Percentiles rank a stretch among this genome's conserved stretches.
Evolutionary conservation across 2,888 invertebrate genomes (phyloP).

Genomic region (Chromoteleia sp.): DNA sequence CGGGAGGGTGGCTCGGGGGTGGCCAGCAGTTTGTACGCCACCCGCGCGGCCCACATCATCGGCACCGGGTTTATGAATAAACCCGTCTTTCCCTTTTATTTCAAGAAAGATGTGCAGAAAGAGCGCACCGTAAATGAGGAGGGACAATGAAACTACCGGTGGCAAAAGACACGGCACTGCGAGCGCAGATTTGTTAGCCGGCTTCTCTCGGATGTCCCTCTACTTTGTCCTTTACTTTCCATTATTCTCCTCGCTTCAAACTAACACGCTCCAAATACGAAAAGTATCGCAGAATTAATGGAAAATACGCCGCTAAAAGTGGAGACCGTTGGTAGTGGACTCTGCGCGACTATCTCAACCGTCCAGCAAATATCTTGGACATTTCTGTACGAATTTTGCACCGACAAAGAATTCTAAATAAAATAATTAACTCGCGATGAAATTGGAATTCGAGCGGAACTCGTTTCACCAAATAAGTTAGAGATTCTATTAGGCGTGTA

Average conservation of each 20-base stretch:
- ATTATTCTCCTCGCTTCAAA: constrained; percentile 17
- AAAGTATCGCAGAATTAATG: constrained; percentile 21
- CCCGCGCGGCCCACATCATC: constrained; percentile 47
- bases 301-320: background rate
- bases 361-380: no score
- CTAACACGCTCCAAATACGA: constrained; percentile 38
- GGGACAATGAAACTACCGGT: constrained; percentile 39
- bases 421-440: no score
- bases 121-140: constrained; percentile 40
- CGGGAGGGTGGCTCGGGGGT: constrained; percentile 8
- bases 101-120: constrained; percentile 37
- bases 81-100: constrained; percentile 47
- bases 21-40: constrained; percentile 16
- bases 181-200: constrained; percentile 39
- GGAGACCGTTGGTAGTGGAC: no score
- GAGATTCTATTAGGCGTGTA: no score
- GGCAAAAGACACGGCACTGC: constrained; percentile 48
- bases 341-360: no score
- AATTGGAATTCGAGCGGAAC: no score
- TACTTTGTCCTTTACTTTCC: constrained; percentile 35
- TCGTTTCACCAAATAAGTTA: no score
- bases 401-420: no score
- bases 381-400: no score
- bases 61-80: constrained; percentile 54
- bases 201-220: constrained; percentile 29